Evolutionary conservation across 2,797 vertebrate species (phyloP).

Genomic region (Pogonophryne albipinna): DNA sequence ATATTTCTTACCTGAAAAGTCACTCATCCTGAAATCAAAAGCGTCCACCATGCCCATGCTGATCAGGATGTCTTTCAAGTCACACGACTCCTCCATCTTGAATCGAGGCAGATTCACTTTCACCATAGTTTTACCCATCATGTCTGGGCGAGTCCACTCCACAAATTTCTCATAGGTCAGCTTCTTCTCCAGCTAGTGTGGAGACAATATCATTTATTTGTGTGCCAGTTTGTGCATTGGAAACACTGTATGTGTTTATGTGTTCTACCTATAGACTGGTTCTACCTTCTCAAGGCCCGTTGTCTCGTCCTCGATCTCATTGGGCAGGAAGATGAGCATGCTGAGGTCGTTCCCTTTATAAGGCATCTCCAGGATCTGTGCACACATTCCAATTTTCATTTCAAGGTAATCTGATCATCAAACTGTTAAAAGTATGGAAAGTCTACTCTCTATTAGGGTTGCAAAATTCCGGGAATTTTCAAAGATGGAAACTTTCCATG

Average conservation of each 20-base stretch:
- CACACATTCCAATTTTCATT: neutral
- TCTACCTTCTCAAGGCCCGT: conserved; percentile 88
- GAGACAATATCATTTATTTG: neutral
- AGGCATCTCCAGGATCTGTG: conserved; percentile 86
- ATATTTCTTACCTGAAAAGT: conserved; percentile 82
- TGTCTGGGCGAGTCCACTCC: conserved; percentile 84
- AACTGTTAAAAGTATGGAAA: too few species aligned
- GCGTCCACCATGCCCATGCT: conserved; percentile 89
- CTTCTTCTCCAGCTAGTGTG: conserved; percentile 84
- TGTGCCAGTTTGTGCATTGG: neutral
- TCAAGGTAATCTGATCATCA: neutral
- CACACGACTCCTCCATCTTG: conserved; percentile 86
- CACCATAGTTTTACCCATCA: conserved; percentile 76
- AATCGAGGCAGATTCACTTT: conserved; percentile 86
- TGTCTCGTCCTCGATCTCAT: conserved; percentile 79
- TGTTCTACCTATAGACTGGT: neutral
- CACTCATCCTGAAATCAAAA: conserved; percentile 74
- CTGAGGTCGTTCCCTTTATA: conserved; percentile 86
- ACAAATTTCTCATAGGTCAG: conserved; percentile 85
- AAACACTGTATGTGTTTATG: too few species aligned
- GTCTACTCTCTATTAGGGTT: too few species aligned
- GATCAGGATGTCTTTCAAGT: conserved; percentile 82
- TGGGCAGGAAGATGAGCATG: conserved; percentile 90
- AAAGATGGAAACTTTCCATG: too few species aligned
- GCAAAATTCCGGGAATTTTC: too few species aligned